Evolutionary conservation across 2,888 invertebrate genomes (phyloP), one percentile per base, ranked within the genome.

Genomic region (Ditula angustiorana): DNA sequence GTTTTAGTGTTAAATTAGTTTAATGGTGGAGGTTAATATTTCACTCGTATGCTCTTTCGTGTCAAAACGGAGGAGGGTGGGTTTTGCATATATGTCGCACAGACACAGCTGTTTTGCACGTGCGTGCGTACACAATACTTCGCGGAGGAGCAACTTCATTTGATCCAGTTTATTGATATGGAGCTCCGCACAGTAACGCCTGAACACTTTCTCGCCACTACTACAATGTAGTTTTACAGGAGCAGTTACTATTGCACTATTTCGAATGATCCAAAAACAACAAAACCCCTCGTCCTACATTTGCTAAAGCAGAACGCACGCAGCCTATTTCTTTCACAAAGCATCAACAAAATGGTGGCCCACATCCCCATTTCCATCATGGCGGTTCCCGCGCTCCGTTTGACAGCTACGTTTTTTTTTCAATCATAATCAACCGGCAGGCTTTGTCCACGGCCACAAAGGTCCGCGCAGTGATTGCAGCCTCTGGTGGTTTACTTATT

Each of bases 331-430:
- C 41, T 44, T 21, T 44, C 41, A 26, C 26, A 26, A 26, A 26
- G 26, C 10, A 7, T 8, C 2, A 21, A 44, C 41, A 21, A 44
- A 44, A 44, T 19, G 41, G 19, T 44, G 41, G 10, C 41, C 41
- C 4, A 44, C 41, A 44, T 44, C 41, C 19, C 41, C 21, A 21
- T 41, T 44, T 44, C 41, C 41, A 44, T 21, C 41, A 44, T 44
- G 21, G 41, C 41, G 10, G 13, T 41, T 41, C 21, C 41, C 41
- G 26, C 26, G 41, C 41, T 44, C 41, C 21, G 13, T 13, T 44
- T 44, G 41, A 44, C 41, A 44, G 41, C 21, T 44, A 8, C n/a
- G 3, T 41, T 37, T 44, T 44, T 44, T 44, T 44, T 44, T 21
- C 19, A 44, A 44, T 44, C 19, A 44, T 35, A 35, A 35, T 44